Base-by-base conservation (phyloP, 2,113 vertebrate genomes). In the Thinocorus orbignyianus region DNA sequence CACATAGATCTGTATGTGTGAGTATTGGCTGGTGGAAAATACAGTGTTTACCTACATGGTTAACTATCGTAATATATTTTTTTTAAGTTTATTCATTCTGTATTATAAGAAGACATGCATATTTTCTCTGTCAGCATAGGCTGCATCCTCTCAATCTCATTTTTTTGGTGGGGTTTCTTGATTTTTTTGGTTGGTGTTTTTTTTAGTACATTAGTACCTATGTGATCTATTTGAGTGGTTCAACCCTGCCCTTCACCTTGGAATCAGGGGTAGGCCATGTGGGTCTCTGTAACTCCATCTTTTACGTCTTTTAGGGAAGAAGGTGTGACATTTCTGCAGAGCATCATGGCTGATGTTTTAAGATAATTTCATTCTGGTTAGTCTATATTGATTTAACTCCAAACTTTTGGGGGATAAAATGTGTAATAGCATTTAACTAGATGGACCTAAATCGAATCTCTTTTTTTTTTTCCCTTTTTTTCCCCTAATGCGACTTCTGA, bases 1-100 rank as follows among this genome's bases (percentile, higher is more conserved):
- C 8, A 13, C 0, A 0, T 33, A 4, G 2, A 20, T 39, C 15
- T 84, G 8, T 57, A 10, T 0, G 1, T 48, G 28, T 62, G 65
- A 81, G 14, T 15, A 9, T 11, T 71, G 57, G 10, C 52, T 79
- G 44, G 25, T 41, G 25, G 6, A 83, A 51, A 81, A 68, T 3
- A 55, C 25, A 0, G 0, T 7, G 7, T 44, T 49, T 83, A 30
- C 8, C 10, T 74, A 9, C 10, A 14, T 54, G 1, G 28, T 37
- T 66, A 73, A 20, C 7, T 46, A 12, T 4, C 1, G 60, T 24
- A 26, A 17, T 25, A 19, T 24, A 39, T 55, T 79, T 64, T 2
- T 3, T 41, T 41, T 41, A 41, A 68, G 31, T 49, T 69, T 64
- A 41, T 58, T 48, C 4, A 20, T 31, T 85, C 31, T 57, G 1